Evolutionary conservation across 1,140 invertebrate genomes (phyloP), one percentile per base, ranked within the genome.

Genomic region (Whitmania pigra): DNA sequence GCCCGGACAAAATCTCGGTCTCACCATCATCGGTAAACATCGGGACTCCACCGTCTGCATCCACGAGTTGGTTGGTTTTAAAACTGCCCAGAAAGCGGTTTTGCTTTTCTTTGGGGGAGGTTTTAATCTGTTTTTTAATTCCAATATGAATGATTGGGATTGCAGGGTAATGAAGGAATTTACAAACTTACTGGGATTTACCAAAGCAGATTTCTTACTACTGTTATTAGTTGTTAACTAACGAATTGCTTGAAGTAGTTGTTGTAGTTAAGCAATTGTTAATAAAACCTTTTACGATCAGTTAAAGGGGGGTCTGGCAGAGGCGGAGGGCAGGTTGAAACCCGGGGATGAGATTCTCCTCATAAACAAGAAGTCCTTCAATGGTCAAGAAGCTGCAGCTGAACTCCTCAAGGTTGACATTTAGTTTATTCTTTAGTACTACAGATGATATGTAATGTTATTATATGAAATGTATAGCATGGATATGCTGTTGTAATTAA

Each of bases 281-380:
- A n/a, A n/a, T n/a, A 31, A 63, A 63, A 63, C 20, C 18, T 2
- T n/a, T n/a, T 13, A 13, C 7, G 22, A 63, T 63, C 77, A 94
- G 92, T 85, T 93, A 2, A 87, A 89, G 72, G 94, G 94, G 4
- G 91, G 95, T 53, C 88, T 89, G 71, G 93, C 94, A 0, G 91
- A 95, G 76, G 86, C 91, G 54, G 93, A 96, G 81, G 93, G 90
- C 13, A 87, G 92, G 75, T 86, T 99, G 72, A 89, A 92, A 83
- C 89, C 90, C 78, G 94, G 95, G 20, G 95, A 99, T 82, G 88
- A 94, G 76, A 88, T 99, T 67, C 82, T 94, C 17, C 85, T 90
- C 36, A 90, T 98, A 0, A 93, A 96, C 80, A 91, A 15, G 88
- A 92, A 78, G 89, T 94, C 78, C 83, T 98, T 88, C 88, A 72